Evolutionary conservation across 1,140 invertebrate genomes (phyloP).

Genomic region (Atopsyche davidsoni): DNA sequence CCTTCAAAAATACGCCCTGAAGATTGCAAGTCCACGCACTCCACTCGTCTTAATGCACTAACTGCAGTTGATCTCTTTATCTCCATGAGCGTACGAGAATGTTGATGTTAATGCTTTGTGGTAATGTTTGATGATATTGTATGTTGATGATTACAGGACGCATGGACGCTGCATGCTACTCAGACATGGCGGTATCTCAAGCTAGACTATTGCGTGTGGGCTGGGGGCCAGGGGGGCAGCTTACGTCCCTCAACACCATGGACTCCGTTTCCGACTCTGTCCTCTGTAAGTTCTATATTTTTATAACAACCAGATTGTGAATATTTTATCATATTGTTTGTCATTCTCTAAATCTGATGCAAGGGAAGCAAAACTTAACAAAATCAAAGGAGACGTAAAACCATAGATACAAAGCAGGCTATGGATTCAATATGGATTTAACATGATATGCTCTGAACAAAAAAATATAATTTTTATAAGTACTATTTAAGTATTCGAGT

Average conservation of each 20-base stretch:
- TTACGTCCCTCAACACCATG: slow-evolving; percentile 48
- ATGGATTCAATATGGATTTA: too few relatives aligned
- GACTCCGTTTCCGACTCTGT: slow-evolving; percentile 33
- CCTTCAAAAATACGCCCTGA: too few relatives aligned
- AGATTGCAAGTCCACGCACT: too few relatives aligned
- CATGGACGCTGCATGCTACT: slow-evolving; percentile 49
- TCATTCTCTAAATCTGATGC: slow-evolving; percentile 4
- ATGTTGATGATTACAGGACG: slow-evolving; percentile 36
- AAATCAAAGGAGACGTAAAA: too few relatives aligned
- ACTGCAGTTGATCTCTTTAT: too few relatives aligned
- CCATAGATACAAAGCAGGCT: too few relatives aligned
- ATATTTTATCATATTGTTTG: slow-evolving; percentile 6
- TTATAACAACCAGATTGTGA: slow-evolving; percentile 2
- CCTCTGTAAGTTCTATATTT: slow-evolving; percentile 31
- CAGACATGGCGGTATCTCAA: slow-evolving; percentile 60
- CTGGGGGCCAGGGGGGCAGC: slow-evolving; percentile 63
- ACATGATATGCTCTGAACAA: too few relatives aligned
- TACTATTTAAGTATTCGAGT: too few relatives aligned
- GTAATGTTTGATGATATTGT: neutral
- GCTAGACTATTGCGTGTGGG: slow-evolving; percentile 66
- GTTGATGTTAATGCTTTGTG: neutral
- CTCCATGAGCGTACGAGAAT: too few relatives aligned
- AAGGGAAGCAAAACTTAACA: too few relatives aligned
- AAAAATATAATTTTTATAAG: too few relatives aligned
- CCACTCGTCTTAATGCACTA: too few relatives aligned